Percentiles rank a stretch among this genome's conserved stretches.
Evolutionary conservation across 2,797 vertebrate species (phyloP).

Genomic region (Cheracebus regulus): DNA sequence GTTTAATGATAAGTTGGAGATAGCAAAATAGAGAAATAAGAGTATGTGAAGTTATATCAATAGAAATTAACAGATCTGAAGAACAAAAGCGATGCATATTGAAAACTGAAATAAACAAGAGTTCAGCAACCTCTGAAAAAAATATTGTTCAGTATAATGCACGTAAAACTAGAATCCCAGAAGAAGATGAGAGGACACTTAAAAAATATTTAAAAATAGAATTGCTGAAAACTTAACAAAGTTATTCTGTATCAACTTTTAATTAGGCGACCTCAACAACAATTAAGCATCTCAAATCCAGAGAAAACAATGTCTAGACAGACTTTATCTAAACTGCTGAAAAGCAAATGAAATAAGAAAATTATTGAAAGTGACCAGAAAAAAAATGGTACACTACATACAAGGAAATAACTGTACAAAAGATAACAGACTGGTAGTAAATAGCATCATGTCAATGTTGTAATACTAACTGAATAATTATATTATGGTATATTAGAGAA

Average conservation of each 20-base stretch:
- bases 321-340: background rate
- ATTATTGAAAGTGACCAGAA: background rate
- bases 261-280: background rate
- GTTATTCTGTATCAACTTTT: background rate
- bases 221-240: background rate
- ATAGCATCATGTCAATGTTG: background rate
- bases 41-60: background rate
- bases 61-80: background rate
- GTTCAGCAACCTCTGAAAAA: background rate
- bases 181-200: background rate
- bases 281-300: background rate
- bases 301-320: background rate
- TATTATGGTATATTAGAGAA: background rate
- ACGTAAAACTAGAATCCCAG: background rate
- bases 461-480: background rate
- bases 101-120: background rate
- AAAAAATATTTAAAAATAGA: background rate
- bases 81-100: background rate
- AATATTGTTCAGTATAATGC: background rate
- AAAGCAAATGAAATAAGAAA: background rate
- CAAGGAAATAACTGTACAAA: background rate
- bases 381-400: background rate
- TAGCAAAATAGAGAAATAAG: background rate
- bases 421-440: background rate
- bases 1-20: background rate